Percentiles rank a stretch among this genome's conserved stretches.
Evolutionary conservation across 2,113 vertebrate species (phyloP).

Genomic region (Abramis brama): DNA sequence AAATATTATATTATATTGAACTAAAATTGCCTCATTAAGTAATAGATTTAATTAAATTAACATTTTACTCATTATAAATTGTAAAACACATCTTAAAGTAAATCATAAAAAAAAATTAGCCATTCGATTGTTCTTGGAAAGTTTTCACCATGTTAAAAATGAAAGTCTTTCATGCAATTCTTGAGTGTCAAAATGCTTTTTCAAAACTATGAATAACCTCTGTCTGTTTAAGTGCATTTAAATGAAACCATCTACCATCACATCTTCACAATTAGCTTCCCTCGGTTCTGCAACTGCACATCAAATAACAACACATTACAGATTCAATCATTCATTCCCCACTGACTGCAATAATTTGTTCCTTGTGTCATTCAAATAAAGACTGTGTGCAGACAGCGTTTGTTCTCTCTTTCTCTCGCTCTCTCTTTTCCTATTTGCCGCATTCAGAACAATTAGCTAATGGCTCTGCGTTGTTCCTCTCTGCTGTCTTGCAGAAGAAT

Average conservation of each 20-base stretch:
- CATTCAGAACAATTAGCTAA: conserved; percentile 53
- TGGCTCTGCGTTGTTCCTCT: conserved; percentile 29
- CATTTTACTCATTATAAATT: not conserved
- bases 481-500: conserved; percentile 31
- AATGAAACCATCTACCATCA: not conserved
- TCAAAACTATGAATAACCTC: not conserved
- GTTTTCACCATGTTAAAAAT: not conserved
- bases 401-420: not conserved
- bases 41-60: not conserved
- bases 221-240: not conserved
- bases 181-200: not conserved
- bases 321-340: not conserved
- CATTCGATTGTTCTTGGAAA: not conserved
- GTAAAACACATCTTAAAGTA: not conserved
- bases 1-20: not conserved
- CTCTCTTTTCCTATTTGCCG: not conserved
- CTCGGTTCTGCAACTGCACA: not conserved
- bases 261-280: not conserved
- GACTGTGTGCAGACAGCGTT: not conserved
- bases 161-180: not conserved
- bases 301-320: conserved; percentile 1
- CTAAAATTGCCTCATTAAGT: not conserved
- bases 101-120: not conserved
- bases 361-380: not conserved
- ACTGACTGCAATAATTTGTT: not conserved